Conservation (phyloP, 2,113 vertebrate genomes). For the Salminus brasiliensis region DNA sequence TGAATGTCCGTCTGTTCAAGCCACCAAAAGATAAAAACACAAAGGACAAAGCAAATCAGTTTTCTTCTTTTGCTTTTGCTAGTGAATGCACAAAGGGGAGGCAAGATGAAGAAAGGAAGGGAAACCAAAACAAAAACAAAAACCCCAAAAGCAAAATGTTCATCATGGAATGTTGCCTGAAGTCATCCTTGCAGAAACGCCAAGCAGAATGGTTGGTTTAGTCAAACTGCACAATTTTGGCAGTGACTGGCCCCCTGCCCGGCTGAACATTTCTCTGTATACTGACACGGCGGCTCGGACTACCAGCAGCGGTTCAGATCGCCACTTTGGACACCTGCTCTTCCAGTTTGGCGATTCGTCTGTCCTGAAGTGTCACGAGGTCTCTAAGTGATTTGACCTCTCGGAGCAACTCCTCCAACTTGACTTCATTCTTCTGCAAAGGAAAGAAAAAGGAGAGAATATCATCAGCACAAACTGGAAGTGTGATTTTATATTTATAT, state of each 20-base stretch:
- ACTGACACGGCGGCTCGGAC: slow-evolving; percentile 55
- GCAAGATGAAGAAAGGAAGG: slow-evolving; percentile 63
- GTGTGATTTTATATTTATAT: no score
- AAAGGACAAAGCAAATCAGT: slow-evolving; percentile 12
- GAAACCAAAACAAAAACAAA: no score
- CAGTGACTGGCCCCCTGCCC: slow-evolving; percentile 64
- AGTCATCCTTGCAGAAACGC: slow-evolving; percentile 56
- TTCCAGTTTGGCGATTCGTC: slow-evolving; percentile 94
- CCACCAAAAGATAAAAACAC: slow-evolving; percentile 22
- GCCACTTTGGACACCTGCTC: slow-evolving; percentile 91
- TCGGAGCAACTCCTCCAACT: slow-evolving; percentile 94
- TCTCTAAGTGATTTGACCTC: slow-evolving; percentile 97
- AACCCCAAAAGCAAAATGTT: slow-evolving; percentile 74
- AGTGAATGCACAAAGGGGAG: slow-evolving; percentile 52
- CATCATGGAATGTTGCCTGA: slow-evolving; percentile 82
- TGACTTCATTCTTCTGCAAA: slow-evolving; percentile 90
- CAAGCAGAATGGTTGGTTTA: slow-evolving; percentile 70
- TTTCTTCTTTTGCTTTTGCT: slow-evolving; percentile 41
- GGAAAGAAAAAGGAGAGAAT: neutral
- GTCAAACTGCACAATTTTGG: slow-evolving; percentile 71
- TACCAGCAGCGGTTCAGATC: slow-evolving; percentile 74
- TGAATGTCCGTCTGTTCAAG: slow-evolving; percentile 21
- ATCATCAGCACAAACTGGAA: neutral
- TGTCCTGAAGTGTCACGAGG: slow-evolving; percentile 91
- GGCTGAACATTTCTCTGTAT: slow-evolving; percentile 57